Evolutionary conservation across 2,888 invertebrate genomes (phyloP), one percentile per base, ranked within the genome.

Genomic region (Acleris sparsana): DNA sequence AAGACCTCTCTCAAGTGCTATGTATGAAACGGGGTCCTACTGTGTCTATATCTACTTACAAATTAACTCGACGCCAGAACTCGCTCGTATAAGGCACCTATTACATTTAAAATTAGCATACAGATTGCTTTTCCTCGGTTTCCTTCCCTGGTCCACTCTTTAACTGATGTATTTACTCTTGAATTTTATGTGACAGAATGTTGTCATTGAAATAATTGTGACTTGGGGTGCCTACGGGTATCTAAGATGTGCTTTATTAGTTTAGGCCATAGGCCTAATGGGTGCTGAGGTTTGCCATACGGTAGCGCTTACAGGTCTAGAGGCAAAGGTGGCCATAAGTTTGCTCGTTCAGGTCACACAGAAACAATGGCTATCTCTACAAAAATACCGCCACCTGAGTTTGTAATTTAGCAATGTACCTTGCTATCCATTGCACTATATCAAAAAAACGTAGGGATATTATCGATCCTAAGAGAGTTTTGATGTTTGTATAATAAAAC

Each of bases 21-120:
- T 17, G n/a, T n/a, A 17, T 52, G 13, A 16, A 4, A 6, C 16
- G 6, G 3, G 4, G 33, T 13, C 20, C 65, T 20, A 22, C 66
- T 66, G 62, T 61, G 20, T 44, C 20, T 63, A n/a, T 59, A 17
- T 62, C 63, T 51, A 20, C 39, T 18, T 48, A 29, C 9, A 66
- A 56, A 61, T 61, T 46, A 66, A 53, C 56, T 61, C 22, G 43
- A 56, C 56, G 39, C 65, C 66, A 53, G 60, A 68, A 60, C 66
- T 67, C 60, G 69, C 68, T 69, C 71, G 71, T 74, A 74, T 74
- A 75, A 72, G 68, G 58, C 64, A 62, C 71, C 73, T 76, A 79
- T 78, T 78, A 75, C 79, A 75, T 82, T 83, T 82, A 71, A 83
- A 84, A 86, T 85, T 86, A 76, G 80, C 85, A 85, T 86, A 82